A percentile compares a stretch with the other conserved stretches of the same genome.
phyloP scores from a whole-genome alignment of 2,888 invertebrate genomes.

The Phalangium opilio region DNA sequence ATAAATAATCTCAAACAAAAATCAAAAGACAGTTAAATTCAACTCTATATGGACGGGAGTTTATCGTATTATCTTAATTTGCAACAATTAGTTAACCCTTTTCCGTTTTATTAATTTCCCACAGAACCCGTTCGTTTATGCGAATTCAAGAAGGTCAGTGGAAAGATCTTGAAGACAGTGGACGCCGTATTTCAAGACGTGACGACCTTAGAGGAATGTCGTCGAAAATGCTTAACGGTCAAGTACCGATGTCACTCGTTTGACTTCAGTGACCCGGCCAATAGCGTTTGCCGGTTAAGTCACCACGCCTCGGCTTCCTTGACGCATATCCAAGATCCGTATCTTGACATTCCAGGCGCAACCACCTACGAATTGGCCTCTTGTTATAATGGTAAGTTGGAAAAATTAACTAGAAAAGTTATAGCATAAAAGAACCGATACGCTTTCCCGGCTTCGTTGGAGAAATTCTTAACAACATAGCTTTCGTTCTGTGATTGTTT shows the following conservation, averaged over 20 bases:
- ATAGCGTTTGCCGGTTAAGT: slow-evolving; percentile 78
- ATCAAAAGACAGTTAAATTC: no score
- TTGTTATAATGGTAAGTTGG: slow-evolving; percentile 57
- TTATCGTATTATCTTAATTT: no score
- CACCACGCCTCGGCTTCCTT: slow-evolving; percentile 80
- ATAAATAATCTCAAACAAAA: no score
- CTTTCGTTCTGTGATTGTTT: no score
- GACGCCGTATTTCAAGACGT: slow-evolving; percentile 76
- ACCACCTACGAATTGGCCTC: slow-evolving; percentile 81
- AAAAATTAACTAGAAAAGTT: no score
- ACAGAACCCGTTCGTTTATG: slow-evolving; percentile 76
- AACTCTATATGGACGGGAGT: no score
- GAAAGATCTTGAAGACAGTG: slow-evolving; percentile 79
- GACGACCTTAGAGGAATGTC: slow-evolving; percentile 67
- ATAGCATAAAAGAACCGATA: no score
- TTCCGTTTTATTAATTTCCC: not conserved
- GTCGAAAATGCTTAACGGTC: slow-evolving; percentile 68
- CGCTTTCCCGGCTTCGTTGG: no score
- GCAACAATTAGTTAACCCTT: not conserved
- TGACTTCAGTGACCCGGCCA: slow-evolving; percentile 73
- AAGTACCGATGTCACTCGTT: slow-evolving; percentile 65
- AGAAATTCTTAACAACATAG: no score
- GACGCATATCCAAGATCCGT: slow-evolving; percentile 40
- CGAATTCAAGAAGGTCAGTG: slow-evolving; percentile 62
- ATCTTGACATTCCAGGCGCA: slow-evolving; percentile 57